These are phyloP conservation scores for Siniperca scherzeri DNA, from an alignment of 2,797 vertebrate species.

Conservation along the genomic window DNA sequence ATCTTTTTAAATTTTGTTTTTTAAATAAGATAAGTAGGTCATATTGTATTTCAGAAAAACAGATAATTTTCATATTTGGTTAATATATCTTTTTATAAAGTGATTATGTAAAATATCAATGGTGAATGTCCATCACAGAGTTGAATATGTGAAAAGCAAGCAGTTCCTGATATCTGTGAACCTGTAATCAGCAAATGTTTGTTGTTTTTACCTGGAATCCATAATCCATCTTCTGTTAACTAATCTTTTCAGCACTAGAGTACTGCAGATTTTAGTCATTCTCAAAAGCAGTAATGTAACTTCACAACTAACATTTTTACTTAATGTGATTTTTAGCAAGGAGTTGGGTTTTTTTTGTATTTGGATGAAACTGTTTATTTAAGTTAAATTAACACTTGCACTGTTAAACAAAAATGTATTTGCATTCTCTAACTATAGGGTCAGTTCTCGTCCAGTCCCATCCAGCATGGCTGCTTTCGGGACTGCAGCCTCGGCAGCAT, in stretches of 20 bases:
- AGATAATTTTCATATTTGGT: too few species aligned
- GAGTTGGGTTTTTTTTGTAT: background rate
- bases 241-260: background rate
- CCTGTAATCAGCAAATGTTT: background rate
- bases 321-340: background rate
- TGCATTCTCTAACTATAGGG: constrained; percentile 80
- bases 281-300: background rate
- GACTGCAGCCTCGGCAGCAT: constrained; percentile 93
- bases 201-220: background rate
- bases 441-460: constrained; percentile 98
- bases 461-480: constrained; percentile 88
- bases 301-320: background rate
- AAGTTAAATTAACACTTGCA: background rate
- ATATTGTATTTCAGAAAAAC: too few species aligned
- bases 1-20: too few species aligned
- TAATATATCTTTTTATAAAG: too few species aligned
- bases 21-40: too few species aligned
- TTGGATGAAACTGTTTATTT: background rate
- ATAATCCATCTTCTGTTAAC: background rate
- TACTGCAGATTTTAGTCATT: background rate
- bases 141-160: background rate
- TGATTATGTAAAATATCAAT: too few species aligned
- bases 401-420: background rate
- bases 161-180: background rate
- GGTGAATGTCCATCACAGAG: too few species aligned